Conservation (phyloP, 2,797 vertebrate genomes). For the Acridotheres tristis region DNA sequence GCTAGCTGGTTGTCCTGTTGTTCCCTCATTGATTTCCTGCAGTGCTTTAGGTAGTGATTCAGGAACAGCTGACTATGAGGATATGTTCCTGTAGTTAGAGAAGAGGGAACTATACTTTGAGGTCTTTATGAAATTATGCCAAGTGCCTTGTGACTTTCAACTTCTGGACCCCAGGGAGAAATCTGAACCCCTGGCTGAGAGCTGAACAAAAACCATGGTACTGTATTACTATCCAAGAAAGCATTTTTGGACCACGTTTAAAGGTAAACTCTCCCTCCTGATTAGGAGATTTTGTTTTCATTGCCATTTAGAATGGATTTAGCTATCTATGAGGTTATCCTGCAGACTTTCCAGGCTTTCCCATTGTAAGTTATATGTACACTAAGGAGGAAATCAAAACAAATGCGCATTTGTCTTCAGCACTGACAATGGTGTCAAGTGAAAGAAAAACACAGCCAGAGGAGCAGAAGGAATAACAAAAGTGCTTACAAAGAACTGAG, state of each 20-base stretch:
- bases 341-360: constrained; percentile 69
- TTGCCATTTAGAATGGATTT: constrained; percentile 60
- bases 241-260: constrained; percentile 48
- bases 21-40: neutral
- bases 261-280: constrained; percentile 36
- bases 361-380: constrained; percentile 52
- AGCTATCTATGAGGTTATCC: constrained; percentile 71
- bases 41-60: constrained; percentile 24
- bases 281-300: constrained; percentile 28
- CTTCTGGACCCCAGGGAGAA: constrained; percentile 23
- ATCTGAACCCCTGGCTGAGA: constrained; percentile 23
- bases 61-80: constrained; percentile 28
- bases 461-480: constrained; percentile 42
- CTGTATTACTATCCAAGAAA: constrained; percentile 11
- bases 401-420: constrained; percentile 57
- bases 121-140: neutral
- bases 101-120: neutral
- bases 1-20: neutral
- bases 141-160: constrained; percentile 32
- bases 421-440: neutral
- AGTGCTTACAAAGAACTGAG: neutral
- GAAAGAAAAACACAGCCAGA: constrained; percentile 30
- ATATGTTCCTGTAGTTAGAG: neutral
- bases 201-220: constrained; percentile 1
- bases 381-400: constrained; percentile 62